Conservation (phyloP, 2,113 vertebrate species). For the Crotalus horridus region DNA sequence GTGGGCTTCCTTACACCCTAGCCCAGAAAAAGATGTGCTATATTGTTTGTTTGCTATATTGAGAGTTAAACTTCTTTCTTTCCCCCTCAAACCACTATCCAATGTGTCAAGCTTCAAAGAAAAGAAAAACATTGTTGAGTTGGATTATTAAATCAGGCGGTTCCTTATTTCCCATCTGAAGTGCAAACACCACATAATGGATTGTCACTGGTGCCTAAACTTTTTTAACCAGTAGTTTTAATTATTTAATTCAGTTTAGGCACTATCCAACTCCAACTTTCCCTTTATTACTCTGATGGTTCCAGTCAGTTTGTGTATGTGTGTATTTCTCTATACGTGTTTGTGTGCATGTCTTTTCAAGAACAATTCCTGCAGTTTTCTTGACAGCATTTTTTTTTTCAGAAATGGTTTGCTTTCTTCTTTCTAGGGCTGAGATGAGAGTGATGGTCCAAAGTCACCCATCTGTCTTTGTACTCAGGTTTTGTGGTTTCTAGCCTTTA, state of each 20-base stretch:
- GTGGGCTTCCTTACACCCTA: not conserved
- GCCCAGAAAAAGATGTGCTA: not conserved
- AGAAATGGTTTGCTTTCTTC: not conserved
- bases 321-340: too few species aligned
- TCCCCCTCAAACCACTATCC: not conserved
- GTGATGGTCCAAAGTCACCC: not conserved
- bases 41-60: not conserved
- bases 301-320: not conserved
- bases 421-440: not conserved
- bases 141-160: not conserved
- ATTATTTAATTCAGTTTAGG: not conserved
- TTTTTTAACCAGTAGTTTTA: not conserved
- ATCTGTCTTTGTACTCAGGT: not conserved
- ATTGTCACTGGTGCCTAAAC: not conserved
- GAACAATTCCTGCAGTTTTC: not conserved
- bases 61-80: not conserved
- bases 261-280: not conserved
- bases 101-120: not conserved
- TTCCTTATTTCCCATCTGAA: not conserved
- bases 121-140: not conserved
- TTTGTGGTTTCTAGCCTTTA: not conserved
- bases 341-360: not conserved
- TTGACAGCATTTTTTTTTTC: not conserved
- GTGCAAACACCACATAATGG: not conserved
- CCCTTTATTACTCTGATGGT: not conserved